Evolutionary conservation across 1,140 invertebrate genomes (phyloP).

Genomic region (Dendroctonus valens): DNA sequence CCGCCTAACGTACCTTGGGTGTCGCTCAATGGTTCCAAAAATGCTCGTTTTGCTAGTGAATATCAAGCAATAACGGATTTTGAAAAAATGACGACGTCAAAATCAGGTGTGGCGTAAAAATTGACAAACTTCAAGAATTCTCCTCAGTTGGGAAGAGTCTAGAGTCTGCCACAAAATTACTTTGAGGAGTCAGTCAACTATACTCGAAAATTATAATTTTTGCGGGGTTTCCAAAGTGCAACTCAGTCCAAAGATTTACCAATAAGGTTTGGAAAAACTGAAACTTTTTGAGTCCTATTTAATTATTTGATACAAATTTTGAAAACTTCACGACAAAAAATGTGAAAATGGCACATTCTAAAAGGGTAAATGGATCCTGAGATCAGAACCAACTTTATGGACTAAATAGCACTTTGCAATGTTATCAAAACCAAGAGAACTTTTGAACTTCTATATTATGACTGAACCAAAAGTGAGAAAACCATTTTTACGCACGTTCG

Average conservation of each 20-base stretch:
- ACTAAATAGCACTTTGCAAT: background rate
- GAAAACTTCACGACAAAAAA: background rate
- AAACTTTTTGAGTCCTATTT: no score
- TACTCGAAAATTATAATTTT: constrained; percentile 28
- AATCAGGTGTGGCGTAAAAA: constrained; percentile 38
- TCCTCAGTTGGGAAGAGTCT: constrained; percentile 10
- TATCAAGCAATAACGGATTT: no score
- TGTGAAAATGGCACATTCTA: background rate
- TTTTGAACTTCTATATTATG: constrained; percentile 23
- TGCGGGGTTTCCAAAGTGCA: constrained; percentile 15
- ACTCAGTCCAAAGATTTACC: background rate
- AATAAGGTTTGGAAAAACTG: no score
- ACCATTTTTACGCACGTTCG: constrained; percentile 26
- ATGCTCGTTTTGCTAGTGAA: background rate
- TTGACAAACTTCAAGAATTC: constrained; percentile 31
- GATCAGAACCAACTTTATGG: constrained; percentile 3
- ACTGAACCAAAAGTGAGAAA: constrained; percentile 29
- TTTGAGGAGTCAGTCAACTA: constrained; percentile 26
- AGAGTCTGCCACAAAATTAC: constrained; percentile 39
- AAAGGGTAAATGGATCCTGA: background rate
- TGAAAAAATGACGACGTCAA: constrained; percentile 9
- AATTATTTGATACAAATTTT: no score
- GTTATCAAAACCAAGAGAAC: constrained; percentile 21
- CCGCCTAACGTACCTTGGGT: background rate
- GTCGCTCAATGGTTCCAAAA: background rate